Evolutionary conservation across 2,113 vertebrate genomes (phyloP).

Genomic region (Puma concolor): DNA sequence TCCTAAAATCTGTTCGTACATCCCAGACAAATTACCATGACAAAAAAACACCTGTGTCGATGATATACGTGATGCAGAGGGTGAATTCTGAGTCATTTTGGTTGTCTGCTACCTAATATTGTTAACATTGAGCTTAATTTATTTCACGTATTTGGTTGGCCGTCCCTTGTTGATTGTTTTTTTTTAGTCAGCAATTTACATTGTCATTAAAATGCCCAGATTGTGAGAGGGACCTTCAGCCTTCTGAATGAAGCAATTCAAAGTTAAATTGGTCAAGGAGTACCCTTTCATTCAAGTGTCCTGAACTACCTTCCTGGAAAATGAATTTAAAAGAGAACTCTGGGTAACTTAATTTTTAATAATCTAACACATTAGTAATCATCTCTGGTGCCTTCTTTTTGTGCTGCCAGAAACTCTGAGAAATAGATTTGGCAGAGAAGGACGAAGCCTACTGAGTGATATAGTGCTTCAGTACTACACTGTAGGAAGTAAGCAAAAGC

Average conservation of each 20-base stretch:
- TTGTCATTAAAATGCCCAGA: background rate
- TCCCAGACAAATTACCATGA: background rate
- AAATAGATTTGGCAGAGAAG: background rate
- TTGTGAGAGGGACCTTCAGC: background rate
- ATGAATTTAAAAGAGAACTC: background rate
- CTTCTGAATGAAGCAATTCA: background rate
- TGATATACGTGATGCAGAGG: background rate
- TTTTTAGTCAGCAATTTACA: background rate
- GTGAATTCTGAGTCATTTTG: background rate
- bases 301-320: background rate
- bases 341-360: constrained; percentile 7
- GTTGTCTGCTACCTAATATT: background rate
- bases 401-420: background rate
- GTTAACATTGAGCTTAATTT: background rate
- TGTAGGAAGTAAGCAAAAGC: constrained; percentile 5
- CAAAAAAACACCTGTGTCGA: background rate
- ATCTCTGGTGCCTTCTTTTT: background rate
- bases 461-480: background rate
- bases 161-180: background rate
- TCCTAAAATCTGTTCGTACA: background rate
- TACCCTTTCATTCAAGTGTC: background rate
- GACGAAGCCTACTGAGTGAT: background rate
- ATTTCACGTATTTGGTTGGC: background rate
- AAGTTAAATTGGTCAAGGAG: background rate
- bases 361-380: background rate